A percentile compares a stretch with the other conserved stretches of the same genome.
phyloP scores from a whole-genome alignment of 2,797 vertebrate genomes.

The Cirrhinus molitorella region DNA sequence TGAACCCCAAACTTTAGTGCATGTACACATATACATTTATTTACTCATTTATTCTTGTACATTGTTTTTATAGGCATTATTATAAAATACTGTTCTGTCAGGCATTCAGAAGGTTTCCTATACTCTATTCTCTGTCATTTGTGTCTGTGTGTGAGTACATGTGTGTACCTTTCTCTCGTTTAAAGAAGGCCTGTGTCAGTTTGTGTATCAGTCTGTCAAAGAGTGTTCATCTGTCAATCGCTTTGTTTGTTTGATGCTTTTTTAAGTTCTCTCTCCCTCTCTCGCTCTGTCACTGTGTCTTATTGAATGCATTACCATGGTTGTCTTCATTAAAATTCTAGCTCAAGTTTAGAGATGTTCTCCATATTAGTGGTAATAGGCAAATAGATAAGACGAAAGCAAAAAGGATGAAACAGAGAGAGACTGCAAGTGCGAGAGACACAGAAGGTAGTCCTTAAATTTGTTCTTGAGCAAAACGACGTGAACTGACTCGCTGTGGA shows the following conservation, averaged over 20 bases:
- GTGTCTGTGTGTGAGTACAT: constrained; percentile 15
- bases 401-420: background rate
- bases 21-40: background rate
- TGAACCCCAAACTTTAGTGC: background rate
- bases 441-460: constrained; percentile 15
- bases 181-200: constrained; percentile 49
- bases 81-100: constrained; percentile 4
- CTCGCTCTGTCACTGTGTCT: background rate
- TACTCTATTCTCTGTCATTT: background rate
- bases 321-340: constrained; percentile 28
- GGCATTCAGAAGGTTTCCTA: background rate
- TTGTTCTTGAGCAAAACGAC: background rate
- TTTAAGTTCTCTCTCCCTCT: constrained; percentile 13
- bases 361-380: constrained; percentile 24
- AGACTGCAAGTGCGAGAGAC: background rate
- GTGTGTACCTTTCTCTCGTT: constrained; percentile 51
- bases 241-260: constrained; percentile 53
- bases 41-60: background rate
- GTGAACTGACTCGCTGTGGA: background rate
- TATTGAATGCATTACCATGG: constrained; percentile 15
- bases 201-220: constrained; percentile 48
- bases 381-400: constrained; percentile 26
- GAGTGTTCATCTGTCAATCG: constrained; percentile 54
- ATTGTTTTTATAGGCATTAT: background rate
- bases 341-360: constrained; percentile 22